Percentiles rank a stretch among this genome's conserved stretches.
Conservation (phyloP, 2,888 invertebrate species). For the Cheilosia vulpina region DNA sequence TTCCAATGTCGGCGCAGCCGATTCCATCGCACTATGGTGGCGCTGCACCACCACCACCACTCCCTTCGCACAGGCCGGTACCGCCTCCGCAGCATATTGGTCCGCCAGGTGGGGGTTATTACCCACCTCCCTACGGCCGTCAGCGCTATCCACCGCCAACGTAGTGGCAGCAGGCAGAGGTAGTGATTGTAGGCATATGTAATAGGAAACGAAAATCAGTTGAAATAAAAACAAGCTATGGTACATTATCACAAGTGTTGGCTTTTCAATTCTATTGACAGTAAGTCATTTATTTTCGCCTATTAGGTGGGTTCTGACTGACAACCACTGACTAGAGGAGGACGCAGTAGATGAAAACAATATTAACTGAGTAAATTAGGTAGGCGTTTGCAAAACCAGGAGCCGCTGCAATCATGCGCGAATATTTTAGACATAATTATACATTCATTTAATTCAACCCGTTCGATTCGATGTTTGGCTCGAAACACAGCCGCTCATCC, state of each 20-base stretch:
- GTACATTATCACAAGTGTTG: slow-evolving; percentile 28
- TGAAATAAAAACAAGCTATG: slow-evolving; percentile 49
- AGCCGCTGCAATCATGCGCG: no score
- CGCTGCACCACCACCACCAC: slow-evolving; percentile 54
- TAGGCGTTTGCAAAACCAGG: no score
- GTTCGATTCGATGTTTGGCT: no score
- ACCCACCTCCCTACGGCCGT: slow-evolving; percentile 75
- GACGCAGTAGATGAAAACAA: no score
- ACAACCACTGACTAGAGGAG: no score
- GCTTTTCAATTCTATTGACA: not conserved
- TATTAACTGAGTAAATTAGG: no score
- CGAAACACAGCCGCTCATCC: no score
- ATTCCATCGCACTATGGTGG: slow-evolving; percentile 66
- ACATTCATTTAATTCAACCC: no score
- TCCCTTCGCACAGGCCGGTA: slow-evolving; percentile 74
- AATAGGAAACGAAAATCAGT: slow-evolving; percentile 37
- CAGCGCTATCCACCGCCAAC: slow-evolving; percentile 75
- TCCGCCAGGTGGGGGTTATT: slow-evolving; percentile 77
- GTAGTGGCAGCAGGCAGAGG: slow-evolving; percentile 27
- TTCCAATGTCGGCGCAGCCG: slow-evolving; percentile 76
- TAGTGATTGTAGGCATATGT: slow-evolving; percentile 54
- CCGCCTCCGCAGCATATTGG: slow-evolving; percentile 83
- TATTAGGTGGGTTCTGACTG: no score
- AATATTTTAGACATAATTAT: no score
- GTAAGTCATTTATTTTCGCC: not conserved